A percentile compares a stretch with the other conserved stretches of the same genome.
Conservation (phyloP, 2,888 invertebrate species). For the Listrodromus nycthemerus region DNA sequence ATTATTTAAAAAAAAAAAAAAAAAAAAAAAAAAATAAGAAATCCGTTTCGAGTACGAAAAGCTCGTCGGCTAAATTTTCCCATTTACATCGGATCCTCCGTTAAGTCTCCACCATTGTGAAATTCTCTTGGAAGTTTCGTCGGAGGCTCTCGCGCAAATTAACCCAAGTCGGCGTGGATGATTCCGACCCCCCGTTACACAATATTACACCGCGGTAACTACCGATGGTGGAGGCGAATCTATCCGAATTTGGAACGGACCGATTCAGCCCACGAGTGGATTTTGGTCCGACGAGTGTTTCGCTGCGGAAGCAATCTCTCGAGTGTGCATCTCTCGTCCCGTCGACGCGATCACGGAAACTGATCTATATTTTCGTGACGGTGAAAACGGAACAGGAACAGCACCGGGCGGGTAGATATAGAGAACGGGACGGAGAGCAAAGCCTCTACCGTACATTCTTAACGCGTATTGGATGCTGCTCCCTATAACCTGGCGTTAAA, state of each 20-base stretch:
- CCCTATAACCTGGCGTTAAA: slow-evolving; percentile 44
- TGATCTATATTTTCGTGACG: slow-evolving; percentile 44
- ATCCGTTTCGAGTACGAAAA: not conserved
- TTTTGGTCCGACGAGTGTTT: slow-evolving; percentile 3
- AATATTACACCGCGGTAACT: slow-evolving; percentile 21
- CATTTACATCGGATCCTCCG: not conserved
- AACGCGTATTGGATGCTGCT: slow-evolving; percentile 56
- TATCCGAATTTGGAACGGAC: slow-evolving; percentile 22
- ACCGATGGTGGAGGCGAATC: slow-evolving; percentile 12
- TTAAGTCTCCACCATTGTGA: not conserved
- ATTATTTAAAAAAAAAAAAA: too few relatives aligned
- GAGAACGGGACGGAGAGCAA: slow-evolving; percentile 16
- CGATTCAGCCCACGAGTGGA: not conserved
- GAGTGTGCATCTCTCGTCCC: slow-evolving; percentile 17
- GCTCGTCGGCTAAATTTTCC: not conserved
- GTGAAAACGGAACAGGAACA: not conserved
- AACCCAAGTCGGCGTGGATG: slow-evolving; percentile 11
- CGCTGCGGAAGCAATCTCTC: slow-evolving; percentile 45
- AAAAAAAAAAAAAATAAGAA: not conserved
- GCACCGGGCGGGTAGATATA: not conserved
- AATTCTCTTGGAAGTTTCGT: slow-evolving; percentile 1
- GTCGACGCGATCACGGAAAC: slow-evolving; percentile 10
- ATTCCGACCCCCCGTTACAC: slow-evolving; percentile 38
- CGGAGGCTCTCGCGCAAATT: slow-evolving; percentile 3
- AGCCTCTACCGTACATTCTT: slow-evolving; percentile 48